Base-by-base conservation (phyloP, 2,888 invertebrate species). In the Tipula confusa region DNA sequence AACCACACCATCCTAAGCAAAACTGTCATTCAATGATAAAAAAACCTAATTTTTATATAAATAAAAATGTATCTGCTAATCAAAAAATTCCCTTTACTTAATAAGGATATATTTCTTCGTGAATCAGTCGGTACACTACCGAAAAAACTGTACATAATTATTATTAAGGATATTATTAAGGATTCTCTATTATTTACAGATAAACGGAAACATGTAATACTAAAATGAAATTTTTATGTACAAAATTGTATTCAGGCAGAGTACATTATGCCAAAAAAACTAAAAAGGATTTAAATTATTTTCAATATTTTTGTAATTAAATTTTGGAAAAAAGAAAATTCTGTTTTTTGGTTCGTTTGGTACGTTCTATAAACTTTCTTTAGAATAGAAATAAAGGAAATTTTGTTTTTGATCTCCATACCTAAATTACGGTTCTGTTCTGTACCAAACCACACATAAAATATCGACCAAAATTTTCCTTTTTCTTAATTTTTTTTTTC, bases 201-300 rank as follows among this genome's bases (percentile, higher is more conserved):
- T n/a, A 43, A n/a, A n/a, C n/a, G n/a, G n/a, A 18, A 2, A 24
- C n/a, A 24, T 24, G 24, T 64, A 64, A 64, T 64, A 64, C 18
- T 9, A 24, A 64, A 64, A 24, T 24, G 64, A 64, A 64, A 64
- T 64, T 64, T 64, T 64, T 64, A 7, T 64, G 64, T 24, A 64
- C 9, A 64, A 64, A 64, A 64, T 24, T 64, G 18, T 64, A 2
- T 24, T 64, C 1, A 9, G 24, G 24, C 24, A 24, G 18, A 48
- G 48, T 48, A 33, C n/a, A n/a, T n/a, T n/a, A n/a, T n/a, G n/a
- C n/a, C n/a, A n/a, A n/a, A n/a, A n/a, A n/a, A n/a, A n/a, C n/a
- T n/a, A 64, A 64, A 64, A 64, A 64, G 64, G 64, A 64, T 64
- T 64, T 24, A n/a, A 64, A 64, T 64, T 64, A 64, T 64, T 64